These are phyloP conservation scores for Colaptes auratus DNA, from an alignment of 2,113 vertebrate genomes.

Conservation along the genomic window DNA sequence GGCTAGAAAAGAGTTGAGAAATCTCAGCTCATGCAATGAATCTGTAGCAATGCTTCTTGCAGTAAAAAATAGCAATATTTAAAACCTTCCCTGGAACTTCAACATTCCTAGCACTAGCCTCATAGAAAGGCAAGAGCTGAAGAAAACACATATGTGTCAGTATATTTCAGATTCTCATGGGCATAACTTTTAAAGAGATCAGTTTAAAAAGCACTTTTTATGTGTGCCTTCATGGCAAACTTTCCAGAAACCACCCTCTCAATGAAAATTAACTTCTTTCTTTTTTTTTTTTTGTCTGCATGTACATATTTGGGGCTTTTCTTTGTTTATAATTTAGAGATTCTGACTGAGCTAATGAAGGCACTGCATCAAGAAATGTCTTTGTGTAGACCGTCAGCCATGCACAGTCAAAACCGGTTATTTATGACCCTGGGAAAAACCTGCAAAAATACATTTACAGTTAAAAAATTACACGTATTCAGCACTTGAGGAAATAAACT, in stretches of 20 bases:
- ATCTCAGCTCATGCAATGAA: neutral
- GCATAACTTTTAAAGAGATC: neutral
- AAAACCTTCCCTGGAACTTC: constrained; percentile 5
- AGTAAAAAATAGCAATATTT: constrained; percentile 31
- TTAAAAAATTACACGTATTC: neutral
- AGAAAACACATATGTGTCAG: constrained; percentile 2
- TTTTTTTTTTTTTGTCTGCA: neutral
- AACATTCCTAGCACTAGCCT: neutral
- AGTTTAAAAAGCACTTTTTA: neutral
- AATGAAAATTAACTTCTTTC: neutral
- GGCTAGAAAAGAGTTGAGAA: neutral
- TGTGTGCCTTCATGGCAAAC: neutral
- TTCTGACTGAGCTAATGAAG: neutral
- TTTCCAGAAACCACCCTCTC: neutral
- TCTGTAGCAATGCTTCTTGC: neutral
- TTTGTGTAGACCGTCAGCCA: neutral
- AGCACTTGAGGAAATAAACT: neutral
- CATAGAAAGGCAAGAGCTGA: constrained; percentile 20
- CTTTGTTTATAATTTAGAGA: neutral
- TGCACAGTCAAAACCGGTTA: neutral
- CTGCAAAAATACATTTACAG: neutral
- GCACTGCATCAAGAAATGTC: neutral
- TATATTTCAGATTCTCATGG: constrained; percentile 8
- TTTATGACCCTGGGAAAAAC: neutral
- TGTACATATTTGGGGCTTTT: neutral